Evolutionary conservation across 2,888 invertebrate species (phyloP).

Genomic region (Cheilosia vulpina): DNA sequence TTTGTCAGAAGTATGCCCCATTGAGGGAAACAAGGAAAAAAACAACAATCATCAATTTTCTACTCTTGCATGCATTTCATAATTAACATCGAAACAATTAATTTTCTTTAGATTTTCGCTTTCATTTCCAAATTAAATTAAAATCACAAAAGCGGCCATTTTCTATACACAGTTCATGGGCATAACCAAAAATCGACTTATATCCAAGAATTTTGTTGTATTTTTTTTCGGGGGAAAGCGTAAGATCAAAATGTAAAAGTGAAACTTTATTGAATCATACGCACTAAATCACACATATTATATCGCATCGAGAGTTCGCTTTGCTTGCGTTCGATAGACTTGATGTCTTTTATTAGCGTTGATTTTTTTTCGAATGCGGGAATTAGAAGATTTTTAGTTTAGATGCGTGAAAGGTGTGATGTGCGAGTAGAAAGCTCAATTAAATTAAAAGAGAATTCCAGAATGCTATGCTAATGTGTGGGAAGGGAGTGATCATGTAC

Average conservation of each 20-base stretch:
- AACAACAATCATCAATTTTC: conserved; percentile 20
- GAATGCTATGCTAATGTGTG: conserved; percentile 22
- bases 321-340: conserved; percentile 1
- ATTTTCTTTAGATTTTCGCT: background rate
- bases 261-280: conserved; percentile 71
- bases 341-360: conserved; percentile 34
- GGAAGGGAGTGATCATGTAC: conserved; percentile 1
- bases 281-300: conserved; percentile 49
- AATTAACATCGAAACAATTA: background rate
- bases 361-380: conserved; percentile 37
- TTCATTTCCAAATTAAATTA: conserved; percentile 1
- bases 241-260: conserved; percentile 55
- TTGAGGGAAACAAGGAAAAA: background rate
- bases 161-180: background rate
- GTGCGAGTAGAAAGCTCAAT: conserved; percentile 59
- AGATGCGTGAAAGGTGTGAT: conserved; percentile 22
- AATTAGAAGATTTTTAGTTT: conserved; percentile 48
- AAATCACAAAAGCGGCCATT: conserved; percentile 19
- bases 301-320: background rate
- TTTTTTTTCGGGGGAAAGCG: conserved; percentile 42
- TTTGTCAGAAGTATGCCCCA: too few relatives aligned
- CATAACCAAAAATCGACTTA: background rate
- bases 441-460: conserved; percentile 34
- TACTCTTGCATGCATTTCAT: conserved; percentile 20
- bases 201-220: background rate